Percentiles rank a stretch among this genome's conserved stretches.
These are phyloP conservation scores for Nomada lathburiana DNA, from an alignment of 2,888 invertebrate species.

Conservation along the genomic window DNA sequence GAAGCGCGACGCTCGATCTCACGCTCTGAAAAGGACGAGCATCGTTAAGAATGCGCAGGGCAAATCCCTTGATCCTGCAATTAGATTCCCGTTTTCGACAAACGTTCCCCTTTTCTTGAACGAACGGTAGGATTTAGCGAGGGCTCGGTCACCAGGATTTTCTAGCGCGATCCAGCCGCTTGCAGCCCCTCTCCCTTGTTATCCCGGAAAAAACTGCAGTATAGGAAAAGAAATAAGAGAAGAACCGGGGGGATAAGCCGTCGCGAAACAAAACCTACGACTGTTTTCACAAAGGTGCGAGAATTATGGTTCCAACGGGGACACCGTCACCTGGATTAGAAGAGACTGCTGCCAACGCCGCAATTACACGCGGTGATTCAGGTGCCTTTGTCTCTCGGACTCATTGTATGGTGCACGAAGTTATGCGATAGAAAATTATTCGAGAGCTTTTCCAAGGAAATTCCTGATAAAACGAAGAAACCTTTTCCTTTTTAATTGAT, in stretches of 20 bases:
- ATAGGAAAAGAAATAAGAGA: slow-evolving; percentile 21
- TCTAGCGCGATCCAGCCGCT: slow-evolving; percentile 24
- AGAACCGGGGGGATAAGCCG: slow-evolving; percentile 53
- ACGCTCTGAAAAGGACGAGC: not conserved
- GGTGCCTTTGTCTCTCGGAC: slow-evolving; percentile 10
- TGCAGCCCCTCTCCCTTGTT: not conserved
- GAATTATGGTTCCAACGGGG: slow-evolving; percentile 55
- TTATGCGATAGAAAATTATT: not conserved
- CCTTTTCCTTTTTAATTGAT: not conserved
- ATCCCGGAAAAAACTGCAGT: slow-evolving; percentile 36
- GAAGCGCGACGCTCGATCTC: not conserved
- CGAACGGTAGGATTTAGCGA: slow-evolving; percentile 40
- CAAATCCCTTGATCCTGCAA: slow-evolving; percentile 62
- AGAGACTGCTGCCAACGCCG: slow-evolving; percentile 21
- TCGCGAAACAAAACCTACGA: slow-evolving; percentile 45
- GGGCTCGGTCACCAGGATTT: slow-evolving; percentile 40
- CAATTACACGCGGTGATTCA: slow-evolving; percentile 42
- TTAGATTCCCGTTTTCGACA: slow-evolving; percentile 61
- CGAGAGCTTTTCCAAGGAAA: not conserved
- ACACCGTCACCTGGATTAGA: slow-evolving; percentile 49
- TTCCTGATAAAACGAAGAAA: not conserved
- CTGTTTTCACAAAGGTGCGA: slow-evolving; percentile 41
- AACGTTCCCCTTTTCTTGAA: slow-evolving; percentile 25
- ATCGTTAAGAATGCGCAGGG: slow-evolving; percentile 48
- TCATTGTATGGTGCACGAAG: not conserved